These are phyloP conservation scores for Acleris cristana DNA, from an alignment of 2,888 invertebrate species.

Conservation along the genomic window DNA sequence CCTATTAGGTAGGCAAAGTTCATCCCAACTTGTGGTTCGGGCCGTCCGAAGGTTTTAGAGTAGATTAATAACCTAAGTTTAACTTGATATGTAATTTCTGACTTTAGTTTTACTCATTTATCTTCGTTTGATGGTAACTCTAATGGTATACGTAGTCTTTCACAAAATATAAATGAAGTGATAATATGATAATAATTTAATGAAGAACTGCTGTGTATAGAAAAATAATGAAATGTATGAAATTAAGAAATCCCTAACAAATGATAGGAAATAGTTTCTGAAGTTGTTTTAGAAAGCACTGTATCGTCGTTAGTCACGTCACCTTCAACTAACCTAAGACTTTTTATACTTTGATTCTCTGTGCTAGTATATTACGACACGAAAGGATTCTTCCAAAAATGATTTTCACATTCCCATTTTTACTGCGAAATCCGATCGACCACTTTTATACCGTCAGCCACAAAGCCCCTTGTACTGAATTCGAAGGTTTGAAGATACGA, in stretches of 20 bases:
- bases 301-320: too few relatives aligned
- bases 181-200: too few relatives aligned
- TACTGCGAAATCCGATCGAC: slow-evolving; percentile 7
- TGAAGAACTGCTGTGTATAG: too few relatives aligned
- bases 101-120: not conserved
- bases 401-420: not conserved
- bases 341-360: too few relatives aligned
- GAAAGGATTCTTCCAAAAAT: not conserved
- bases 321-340: too few relatives aligned
- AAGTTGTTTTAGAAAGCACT: too few relatives aligned
- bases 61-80: slow-evolving; percentile 30
- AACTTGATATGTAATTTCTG: slow-evolving; percentile 3
- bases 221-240: too few relatives aligned
- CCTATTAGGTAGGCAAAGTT: slow-evolving; percentile 16
- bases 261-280: too few relatives aligned
- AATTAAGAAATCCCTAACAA: too few relatives aligned
- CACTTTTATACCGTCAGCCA: slow-evolving; percentile 15
- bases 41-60: slow-evolving; percentile 19
- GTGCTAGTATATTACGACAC: too few relatives aligned
- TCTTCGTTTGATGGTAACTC: not conserved
- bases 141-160: not conserved
- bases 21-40: slow-evolving; percentile 24
- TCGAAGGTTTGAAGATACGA: slow-evolving; percentile 26
- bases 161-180: too few relatives aligned
- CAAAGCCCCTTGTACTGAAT: slow-evolving; percentile 24